Percentiles rank a stretch among this genome's conserved stretches.
These are phyloP conservation scores for Myotis myotis DNA, from an alignment of 2,797 vertebrate species.

Conservation along the genomic window DNA sequence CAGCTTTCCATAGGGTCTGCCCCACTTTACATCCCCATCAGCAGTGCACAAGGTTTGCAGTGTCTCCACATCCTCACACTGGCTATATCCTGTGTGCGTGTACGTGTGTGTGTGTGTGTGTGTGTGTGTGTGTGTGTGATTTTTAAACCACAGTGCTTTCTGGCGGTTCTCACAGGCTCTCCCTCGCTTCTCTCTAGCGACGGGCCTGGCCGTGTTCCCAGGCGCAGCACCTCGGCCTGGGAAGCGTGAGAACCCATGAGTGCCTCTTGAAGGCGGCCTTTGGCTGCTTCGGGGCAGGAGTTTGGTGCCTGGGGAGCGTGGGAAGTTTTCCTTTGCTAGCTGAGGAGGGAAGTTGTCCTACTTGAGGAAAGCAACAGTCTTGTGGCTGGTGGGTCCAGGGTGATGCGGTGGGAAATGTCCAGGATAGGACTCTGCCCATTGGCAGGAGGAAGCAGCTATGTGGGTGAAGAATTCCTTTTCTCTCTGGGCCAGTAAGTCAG, in stretches of 20 bases:
- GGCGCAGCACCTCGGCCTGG: not conserved
- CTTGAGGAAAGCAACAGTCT: not conserved
- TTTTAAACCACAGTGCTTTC: not conserved
- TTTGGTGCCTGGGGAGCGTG: constrained; percentile 19
- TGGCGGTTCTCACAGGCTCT: constrained; percentile 9
- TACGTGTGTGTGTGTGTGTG: not conserved
- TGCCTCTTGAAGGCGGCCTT: not conserved
- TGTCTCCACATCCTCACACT: not conserved
- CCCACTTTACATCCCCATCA: not conserved
- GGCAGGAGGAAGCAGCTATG: not conserved
- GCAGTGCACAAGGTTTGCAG: not conserved
- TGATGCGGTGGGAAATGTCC: not conserved
- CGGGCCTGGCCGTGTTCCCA: constrained; percentile 14
- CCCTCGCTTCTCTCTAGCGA: not conserved
- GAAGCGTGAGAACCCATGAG: constrained; percentile 18
- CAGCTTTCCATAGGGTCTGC: not conserved
- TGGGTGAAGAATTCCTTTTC: not conserved
- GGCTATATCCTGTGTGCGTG: not conserved
- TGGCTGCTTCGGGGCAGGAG: not conserved
- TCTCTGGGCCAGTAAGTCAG: not conserved
- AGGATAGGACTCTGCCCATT: not conserved
- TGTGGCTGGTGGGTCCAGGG: not conserved
- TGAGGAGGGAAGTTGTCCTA: not conserved
- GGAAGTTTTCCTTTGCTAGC: constrained; percentile 46
- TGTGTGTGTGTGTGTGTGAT: not conserved